These are phyloP conservation scores for Babyrousa celebensis DNA, from an alignment of 2,797 vertebrate species.

Conservation along the genomic window DNA sequence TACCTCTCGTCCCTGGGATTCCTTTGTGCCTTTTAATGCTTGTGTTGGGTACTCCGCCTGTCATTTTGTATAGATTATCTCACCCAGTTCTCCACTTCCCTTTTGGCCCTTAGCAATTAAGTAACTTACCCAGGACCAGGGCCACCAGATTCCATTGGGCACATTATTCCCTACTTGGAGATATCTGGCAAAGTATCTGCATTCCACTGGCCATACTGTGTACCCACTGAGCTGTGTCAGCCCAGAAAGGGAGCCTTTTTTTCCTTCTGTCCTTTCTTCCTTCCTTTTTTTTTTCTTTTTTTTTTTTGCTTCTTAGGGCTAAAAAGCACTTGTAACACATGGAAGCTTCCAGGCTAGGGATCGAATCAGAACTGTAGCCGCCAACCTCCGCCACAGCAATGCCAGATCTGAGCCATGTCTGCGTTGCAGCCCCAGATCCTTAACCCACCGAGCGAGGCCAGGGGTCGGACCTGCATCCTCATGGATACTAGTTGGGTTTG, in stretches of 20 bases:
- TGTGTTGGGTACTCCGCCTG: not conserved
- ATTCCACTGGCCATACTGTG: not conserved
- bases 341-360: no score
- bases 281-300: no score
- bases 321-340: no score
- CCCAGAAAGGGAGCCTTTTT: not conserved
- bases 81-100: not conserved
- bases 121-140: not conserved
- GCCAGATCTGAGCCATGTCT: no score
- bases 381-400: no score
- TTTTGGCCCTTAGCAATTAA: not conserved
- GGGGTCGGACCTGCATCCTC: no score
- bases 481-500: no score
- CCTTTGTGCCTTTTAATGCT: not conserved
- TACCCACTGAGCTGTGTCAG: not conserved
- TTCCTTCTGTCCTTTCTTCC: no score
- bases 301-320: no score
- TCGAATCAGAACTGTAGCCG: no score
- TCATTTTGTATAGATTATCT: slow-evolving; percentile 22
- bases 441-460: no score
- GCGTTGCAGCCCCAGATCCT: no score
- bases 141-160: not conserved
- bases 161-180: not conserved
- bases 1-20: not conserved
- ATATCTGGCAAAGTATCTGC: not conserved